Conservation (phyloP, 2,888 invertebrate genomes). For the Drosophila quinaria region DNA sequence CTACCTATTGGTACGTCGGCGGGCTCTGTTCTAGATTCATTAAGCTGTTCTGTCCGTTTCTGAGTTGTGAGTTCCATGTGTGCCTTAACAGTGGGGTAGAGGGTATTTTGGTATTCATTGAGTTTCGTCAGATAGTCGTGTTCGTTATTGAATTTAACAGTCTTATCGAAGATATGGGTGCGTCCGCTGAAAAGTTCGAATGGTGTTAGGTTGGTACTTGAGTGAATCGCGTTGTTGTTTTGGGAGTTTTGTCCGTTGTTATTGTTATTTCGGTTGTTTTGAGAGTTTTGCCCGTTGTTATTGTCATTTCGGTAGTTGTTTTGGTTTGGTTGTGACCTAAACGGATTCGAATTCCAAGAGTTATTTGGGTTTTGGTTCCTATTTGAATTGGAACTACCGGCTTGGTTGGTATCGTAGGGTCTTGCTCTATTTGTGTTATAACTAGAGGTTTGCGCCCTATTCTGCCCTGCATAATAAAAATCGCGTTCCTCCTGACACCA, state of each 20-base stretch:
- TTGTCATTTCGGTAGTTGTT: neutral
- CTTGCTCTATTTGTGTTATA: neutral
- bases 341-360: neutral
- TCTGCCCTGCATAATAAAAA: neutral
- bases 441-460: neutral
- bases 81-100: neutral
- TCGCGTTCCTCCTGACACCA: neutral
- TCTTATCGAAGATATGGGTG: slow-evolving; percentile 34
- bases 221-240: neutral
- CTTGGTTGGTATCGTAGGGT: neutral
- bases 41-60: neutral
- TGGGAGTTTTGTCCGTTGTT: neutral
- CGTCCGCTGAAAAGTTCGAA: slow-evolving; percentile 47
- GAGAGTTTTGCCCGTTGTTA: neutral
- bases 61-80: neutral
- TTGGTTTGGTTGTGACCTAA: neutral
- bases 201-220: slow-evolving; percentile 24
- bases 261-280: neutral
- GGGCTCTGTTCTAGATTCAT: neutral
- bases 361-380: neutral
- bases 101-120: slow-evolving; percentile 13
- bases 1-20: neutral
- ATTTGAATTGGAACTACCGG: neutral
- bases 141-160: too few relatives aligned
- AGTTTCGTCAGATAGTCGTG: too few relatives aligned